Base-by-base conservation (phyloP, 2,888 invertebrate species). In the Habroteleia sp. region DNA sequence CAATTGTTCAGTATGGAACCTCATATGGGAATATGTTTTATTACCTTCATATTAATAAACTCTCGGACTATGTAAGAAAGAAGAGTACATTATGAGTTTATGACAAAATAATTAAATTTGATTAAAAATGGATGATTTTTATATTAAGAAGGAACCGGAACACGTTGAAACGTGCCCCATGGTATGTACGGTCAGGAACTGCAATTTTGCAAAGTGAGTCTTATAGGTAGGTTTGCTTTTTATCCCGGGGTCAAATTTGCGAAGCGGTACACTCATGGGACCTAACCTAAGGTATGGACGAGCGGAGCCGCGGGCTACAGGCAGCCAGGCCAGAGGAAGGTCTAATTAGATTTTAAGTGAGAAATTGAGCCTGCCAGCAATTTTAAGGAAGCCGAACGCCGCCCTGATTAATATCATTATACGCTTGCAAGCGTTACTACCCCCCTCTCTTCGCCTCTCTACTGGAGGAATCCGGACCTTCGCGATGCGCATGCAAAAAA, bases 341-440 rank as follows among this genome's bases (percentile, higher is more conserved):
- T 85, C 85, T 86, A 87, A 88, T 87, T 88, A 86, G 85, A 86
- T 86, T 87, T 86, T 87, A 87, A 87, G 87, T 87, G 87, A 87
- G 87, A 87, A 87, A 88, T 87, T 87, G 87, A 85, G 86, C 87
- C 87, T 83, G 85, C 84, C 83, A 85, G 87, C 87, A 87, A 88
- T 87, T 87, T 88, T 87, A 86, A 87, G 87, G 88, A 88, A 88
- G 87, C 86, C 84, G 85, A 86, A 87, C 83, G 82, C 84, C 84
- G 82, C 84, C 82, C 85, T 86, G 87, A 87, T 88, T 87, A 87
- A 88, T 87, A 87, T 87, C 85, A 88, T 87, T 87, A 87, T 82
- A 81, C 74, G 74, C 81, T 82, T 72, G 77, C 74, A 54, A 72
- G 63, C 56, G 77, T 73, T 71, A 52, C 54, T 54, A 46, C 48